phyloP scores from a whole-genome alignment of 2,113 vertebrate genomes.

The Actenoides lindsayi region DNA sequence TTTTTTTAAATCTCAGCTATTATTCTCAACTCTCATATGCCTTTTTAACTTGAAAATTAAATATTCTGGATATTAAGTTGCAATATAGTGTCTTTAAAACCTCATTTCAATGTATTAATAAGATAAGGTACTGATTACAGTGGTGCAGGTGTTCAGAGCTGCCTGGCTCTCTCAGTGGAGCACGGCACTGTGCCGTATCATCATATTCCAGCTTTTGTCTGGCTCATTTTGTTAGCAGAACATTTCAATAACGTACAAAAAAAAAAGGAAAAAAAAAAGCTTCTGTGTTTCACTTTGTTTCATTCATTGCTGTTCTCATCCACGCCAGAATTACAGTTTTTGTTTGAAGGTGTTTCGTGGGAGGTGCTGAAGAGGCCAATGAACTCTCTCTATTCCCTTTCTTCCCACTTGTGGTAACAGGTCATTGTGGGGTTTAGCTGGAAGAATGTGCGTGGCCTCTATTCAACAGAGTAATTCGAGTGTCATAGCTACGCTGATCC shows the following conservation, averaged over 20 bases:
- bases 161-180: conserved; percentile 17
- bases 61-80: background rate
- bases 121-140: conserved; percentile 17
- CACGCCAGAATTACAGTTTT: conserved; percentile 13
- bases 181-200: background rate
- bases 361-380: conserved; percentile 19
- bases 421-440: background rate
- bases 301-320: conserved; percentile 11
- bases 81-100: conserved; percentile 18
- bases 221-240: conserved; percentile 27
- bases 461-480: conserved; percentile 32
- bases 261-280: background rate
- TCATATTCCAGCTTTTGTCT: conserved; percentile 9
- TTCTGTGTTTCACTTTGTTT: conserved; percentile 9
- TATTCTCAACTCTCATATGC: background rate
- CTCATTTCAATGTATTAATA: conserved; percentile 18
- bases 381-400: conserved; percentile 27
- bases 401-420: conserved; percentile 29
- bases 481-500: conserved; percentile 23
- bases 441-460: background rate
- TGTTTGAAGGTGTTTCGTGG: conserved; percentile 11
- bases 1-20: background rate
- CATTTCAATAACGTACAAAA: background rate
- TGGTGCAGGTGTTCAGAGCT: conserved; percentile 42
- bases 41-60: conserved; percentile 46